Base-by-base conservation (phyloP, 2,797 vertebrate genomes). In the Microhierax caerulescens region DNA sequence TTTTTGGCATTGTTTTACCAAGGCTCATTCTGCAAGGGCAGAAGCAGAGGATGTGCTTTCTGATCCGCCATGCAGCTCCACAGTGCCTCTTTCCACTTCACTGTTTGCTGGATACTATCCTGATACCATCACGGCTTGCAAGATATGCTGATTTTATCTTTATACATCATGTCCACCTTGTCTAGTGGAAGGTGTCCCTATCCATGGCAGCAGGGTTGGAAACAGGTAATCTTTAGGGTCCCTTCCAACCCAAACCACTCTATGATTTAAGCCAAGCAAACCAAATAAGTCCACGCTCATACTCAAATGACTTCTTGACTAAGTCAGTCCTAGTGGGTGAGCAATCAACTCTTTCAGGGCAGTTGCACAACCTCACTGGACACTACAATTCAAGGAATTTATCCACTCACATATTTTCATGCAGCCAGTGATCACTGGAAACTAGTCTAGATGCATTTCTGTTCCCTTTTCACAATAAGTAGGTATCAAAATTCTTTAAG, bases 241-340 rank as follows among this genome's bases (percentile, higher is more conserved):
- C 41, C 41, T 43, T 43, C 41, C 41, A 43, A 43, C 41, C 41
- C 41, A 43, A 43, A 43, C 17, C 17, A 43, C 18, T 43, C 41
- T 43, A 43, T 43, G 41, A 90, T 92, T 96, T 75, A 89, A 92
- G 67, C 56, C 54, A 91, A 96, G 59, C 60, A 93, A 97, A 81
- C 28, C 21, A 87, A 74, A 83, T 34, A 74, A 17, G 18, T 90
- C 39, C 27, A 82, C 30, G 22, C 28, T 65, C 59, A 37, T 39
- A 67, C 14, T 34, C 61, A 56, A 39, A 78, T 3, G 7, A 67
- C 23, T 82, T 76, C 73, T 72, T 84, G 63, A 68, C 27, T 32
- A 57, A 70, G 28, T 41, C 79, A 72, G 23, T 41, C 9, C 65
- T 75, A 60, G n/a, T 32, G 64, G n/a, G n/a, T 39, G 37, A 91